Conservation (phyloP, 2,888 invertebrate genomes). For the Cantharis nigra region DNA sequence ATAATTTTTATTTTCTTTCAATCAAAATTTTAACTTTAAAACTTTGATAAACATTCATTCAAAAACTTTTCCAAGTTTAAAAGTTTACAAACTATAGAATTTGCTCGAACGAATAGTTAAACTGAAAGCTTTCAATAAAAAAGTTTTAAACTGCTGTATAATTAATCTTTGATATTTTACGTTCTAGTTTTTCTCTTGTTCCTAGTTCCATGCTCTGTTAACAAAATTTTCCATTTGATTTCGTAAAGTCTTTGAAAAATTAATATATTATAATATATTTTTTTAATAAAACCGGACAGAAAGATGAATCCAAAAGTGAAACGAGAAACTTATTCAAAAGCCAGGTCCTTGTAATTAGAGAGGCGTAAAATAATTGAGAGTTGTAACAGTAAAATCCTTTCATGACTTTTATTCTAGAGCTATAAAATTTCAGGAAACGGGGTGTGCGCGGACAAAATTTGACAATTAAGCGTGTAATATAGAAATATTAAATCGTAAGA, state of each 20-base stretch:
- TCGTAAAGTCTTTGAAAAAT: background rate
- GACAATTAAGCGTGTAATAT: slow-evolving; percentile 40
- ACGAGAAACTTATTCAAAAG: slow-evolving; percentile 18
- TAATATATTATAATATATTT: background rate
- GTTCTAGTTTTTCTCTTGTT: slow-evolving; percentile 7
- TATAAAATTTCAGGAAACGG: slow-evolving; percentile 37
- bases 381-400: slow-evolving; percentile 28
- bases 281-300: slow-evolving; percentile 5
- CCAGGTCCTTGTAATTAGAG: slow-evolving; percentile 38
- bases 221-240: background rate
- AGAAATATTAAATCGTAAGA: slow-evolving; percentile 39
- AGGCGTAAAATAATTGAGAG: slow-evolving; percentile 41
- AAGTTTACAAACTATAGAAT: slow-evolving; percentile 15
- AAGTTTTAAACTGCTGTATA: slow-evolving; percentile 15
- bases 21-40: background rate
- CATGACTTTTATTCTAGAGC: slow-evolving; percentile 35
- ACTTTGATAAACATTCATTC: slow-evolving; percentile 10
- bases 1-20: background rate
- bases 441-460: slow-evolving; percentile 39
- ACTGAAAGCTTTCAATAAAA: slow-evolving; percentile 4
- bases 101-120: slow-evolving; percentile 6
- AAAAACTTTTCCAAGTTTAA: slow-evolving; percentile 3
- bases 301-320: slow-evolving; percentile 7
- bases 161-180: slow-evolving; percentile 23
- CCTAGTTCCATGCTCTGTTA: background rate